Conservation (phyloP, 2,797 vertebrate species). For the Sciaenops ocellatus region DNA sequence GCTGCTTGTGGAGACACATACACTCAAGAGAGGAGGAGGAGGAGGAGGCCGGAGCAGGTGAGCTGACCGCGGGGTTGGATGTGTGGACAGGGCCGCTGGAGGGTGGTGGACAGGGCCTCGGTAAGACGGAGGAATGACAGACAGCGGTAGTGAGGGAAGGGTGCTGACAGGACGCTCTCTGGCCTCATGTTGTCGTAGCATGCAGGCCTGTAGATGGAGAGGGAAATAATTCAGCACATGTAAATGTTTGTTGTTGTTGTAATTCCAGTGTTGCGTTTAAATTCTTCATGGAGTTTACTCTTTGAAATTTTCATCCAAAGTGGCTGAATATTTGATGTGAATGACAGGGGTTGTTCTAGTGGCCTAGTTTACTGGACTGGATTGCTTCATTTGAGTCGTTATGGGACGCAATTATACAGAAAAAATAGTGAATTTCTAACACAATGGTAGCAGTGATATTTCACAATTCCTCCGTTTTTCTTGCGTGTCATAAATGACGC, state of each 20-base stretch:
- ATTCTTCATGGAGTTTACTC: conserved; percentile 31
- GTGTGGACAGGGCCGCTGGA: conserved; percentile 51
- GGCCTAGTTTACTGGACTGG: conserved; percentile 53
- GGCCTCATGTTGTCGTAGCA: conserved; percentile 2
- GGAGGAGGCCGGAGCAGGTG: conserved; percentile 89
- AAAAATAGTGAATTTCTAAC: conserved; percentile 3
- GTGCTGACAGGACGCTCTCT: conserved; percentile 14
- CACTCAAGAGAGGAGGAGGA: conserved; percentile 69
- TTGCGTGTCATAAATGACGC: conserved; percentile 46
- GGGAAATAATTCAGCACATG: conserved; percentile 16
- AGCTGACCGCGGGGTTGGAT: conserved; percentile 77
- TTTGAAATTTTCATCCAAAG: conserved; percentile 51
- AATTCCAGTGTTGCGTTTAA: conserved; percentile 10
- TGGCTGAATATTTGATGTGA: conserved; percentile 61
- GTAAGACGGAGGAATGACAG: conserved; percentile 44
- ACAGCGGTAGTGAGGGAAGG: conserved; percentile 21
- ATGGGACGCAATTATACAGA: conserved; percentile 3
- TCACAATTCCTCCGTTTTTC: conserved; percentile 21
- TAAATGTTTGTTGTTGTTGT: conserved; percentile 27
- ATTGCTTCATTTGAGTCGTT: conserved; percentile 37
- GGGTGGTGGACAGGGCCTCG: conserved; percentile 52
- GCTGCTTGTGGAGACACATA: conserved; percentile 84
- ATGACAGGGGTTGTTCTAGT: conserved; percentile 40
- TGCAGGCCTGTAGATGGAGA: background rate
- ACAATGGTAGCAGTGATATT: background rate